These are phyloP conservation scores for Montipora foliosa DNA, from an alignment of 64 coral and sea anemone species.

Conservation along the genomic window DNA sequence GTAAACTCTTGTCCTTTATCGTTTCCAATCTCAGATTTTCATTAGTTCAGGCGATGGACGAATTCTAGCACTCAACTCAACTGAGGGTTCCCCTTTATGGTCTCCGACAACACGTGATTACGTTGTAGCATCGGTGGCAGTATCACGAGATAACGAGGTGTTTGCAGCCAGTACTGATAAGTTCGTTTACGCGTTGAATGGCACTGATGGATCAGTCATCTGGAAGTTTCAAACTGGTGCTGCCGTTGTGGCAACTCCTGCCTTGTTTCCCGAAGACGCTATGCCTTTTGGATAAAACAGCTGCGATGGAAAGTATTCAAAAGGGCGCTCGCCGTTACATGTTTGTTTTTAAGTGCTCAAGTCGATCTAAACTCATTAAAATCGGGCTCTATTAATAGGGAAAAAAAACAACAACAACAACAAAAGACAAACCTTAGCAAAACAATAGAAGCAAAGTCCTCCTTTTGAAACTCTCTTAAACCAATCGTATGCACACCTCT, in stretches of 20 bases:
- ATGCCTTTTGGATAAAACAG: conserved; percentile 56
- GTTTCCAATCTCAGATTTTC: conserved; percentile 45
- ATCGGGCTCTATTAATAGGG: too few species aligned
- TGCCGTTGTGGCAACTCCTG: conserved; percentile 71
- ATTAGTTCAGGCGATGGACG: conserved; percentile 86
- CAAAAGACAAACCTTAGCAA: too few species aligned
- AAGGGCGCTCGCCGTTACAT: not conserved
- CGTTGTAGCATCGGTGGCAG: conserved; percentile 61
- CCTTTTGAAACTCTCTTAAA: too few species aligned
- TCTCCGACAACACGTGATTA: conserved; percentile 80
- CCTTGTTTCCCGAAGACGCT: conserved; percentile 58
- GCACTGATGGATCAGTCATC: conserved; percentile 71
- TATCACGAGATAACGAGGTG: conserved; percentile 71
- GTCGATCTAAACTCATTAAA: too few species aligned
- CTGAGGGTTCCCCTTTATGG: conserved; percentile 68
- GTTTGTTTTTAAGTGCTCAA: too few species aligned
- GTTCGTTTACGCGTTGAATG: conserved; percentile 75
- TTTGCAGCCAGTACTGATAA: conserved; percentile 86
- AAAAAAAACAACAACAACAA: too few species aligned
- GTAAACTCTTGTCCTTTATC: not conserved
- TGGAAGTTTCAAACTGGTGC: conserved; percentile 89
- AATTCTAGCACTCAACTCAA: conserved; percentile 76
- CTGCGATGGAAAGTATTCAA: not conserved
- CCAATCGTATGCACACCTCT: too few species aligned
- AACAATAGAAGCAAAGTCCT: too few species aligned